phyloP scores from a whole-genome alignment of 2,888 invertebrate genomes.

The Drosophila atripex region DNA sequence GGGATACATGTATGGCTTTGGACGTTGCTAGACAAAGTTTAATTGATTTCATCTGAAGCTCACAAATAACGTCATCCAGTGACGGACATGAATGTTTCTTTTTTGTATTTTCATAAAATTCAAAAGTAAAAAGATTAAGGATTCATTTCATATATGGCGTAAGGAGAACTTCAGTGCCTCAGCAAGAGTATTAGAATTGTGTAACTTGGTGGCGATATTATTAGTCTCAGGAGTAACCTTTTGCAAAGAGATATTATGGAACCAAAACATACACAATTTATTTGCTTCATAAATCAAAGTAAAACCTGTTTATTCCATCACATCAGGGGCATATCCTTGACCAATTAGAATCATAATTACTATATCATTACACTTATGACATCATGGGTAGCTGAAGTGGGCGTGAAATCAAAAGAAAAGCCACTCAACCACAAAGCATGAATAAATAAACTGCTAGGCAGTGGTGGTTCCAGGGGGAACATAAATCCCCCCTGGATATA shows the following conservation, averaged over 20 bases:
- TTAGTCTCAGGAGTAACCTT: too few relatives aligned
- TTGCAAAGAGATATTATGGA: background rate
- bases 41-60: constrained; percentile 38
- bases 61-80: constrained; percentile 24
- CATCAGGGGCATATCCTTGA: background rate
- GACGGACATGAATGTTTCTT: too few relatives aligned
- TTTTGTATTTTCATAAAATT: too few relatives aligned
- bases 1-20: constrained; percentile 2
- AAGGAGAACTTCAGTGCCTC: background rate
- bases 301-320: background rate
- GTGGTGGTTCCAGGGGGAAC: too few relatives aligned
- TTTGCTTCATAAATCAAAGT: background rate
- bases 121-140: too few relatives aligned
- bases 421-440: constrained; percentile 37
- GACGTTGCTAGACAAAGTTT: constrained; percentile 21
- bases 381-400: constrained; percentile 26
- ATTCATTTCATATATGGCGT: too few relatives aligned
- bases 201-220: background rate
- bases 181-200: background rate
- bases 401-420: constrained; percentile 27
- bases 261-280: background rate
- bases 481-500: constrained; percentile 38
- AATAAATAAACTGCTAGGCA: constrained; percentile 35
- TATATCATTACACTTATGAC: constrained; percentile 39
- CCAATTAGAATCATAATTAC: constrained; percentile 49